Conservation (phyloP, 2,888 invertebrate genomes). For the Vannuccia rotundouncinata region DNA sequence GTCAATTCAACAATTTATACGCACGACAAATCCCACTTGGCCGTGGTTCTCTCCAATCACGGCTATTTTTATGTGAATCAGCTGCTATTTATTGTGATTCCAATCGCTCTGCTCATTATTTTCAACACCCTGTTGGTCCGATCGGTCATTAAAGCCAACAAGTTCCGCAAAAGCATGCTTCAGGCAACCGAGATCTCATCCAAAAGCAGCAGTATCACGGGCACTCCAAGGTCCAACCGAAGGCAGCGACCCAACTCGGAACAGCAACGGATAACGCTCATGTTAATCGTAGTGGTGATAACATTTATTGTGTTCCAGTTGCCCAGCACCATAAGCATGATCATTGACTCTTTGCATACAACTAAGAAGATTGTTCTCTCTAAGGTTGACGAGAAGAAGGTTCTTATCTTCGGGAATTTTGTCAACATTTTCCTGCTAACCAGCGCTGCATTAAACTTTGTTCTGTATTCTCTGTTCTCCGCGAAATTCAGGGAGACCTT, state of each 20-base stretch:
- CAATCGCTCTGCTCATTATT: constrained; percentile 65
- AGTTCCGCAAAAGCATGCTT: constrained; percentile 44
- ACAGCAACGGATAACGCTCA: constrained; percentile 65
- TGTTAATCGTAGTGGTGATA: constrained; percentile 69
- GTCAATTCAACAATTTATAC: not conserved
- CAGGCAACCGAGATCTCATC: constrained; percentile 51
- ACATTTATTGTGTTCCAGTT: constrained; percentile 69
- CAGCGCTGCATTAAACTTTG: constrained; percentile 70
- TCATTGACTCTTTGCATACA: constrained; percentile 22
- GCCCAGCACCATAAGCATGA: constrained; percentile 62
- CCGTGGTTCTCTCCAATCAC: not conserved
- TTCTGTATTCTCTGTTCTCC: constrained; percentile 70
- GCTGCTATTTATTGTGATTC: constrained; percentile 61
- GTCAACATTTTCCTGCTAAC: constrained; percentile 67
- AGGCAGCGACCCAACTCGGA: constrained; percentile 45
- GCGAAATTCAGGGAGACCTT: constrained; percentile 67
- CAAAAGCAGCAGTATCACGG: constrained; percentile 57
- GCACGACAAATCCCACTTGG: constrained; percentile 27
- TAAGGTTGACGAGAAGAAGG: constrained; percentile 41
- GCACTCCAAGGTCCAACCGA: constrained; percentile 41
- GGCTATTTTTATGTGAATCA: constrained; percentile 1
- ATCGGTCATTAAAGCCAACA: constrained; percentile 57
- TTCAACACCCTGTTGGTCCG: constrained; percentile 69
- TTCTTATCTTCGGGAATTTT: constrained; percentile 63
- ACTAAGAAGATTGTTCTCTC: constrained; percentile 41